Conservation (phyloP, 2,888 invertebrate genomes). For the Dolomedes plantarius region DNA sequence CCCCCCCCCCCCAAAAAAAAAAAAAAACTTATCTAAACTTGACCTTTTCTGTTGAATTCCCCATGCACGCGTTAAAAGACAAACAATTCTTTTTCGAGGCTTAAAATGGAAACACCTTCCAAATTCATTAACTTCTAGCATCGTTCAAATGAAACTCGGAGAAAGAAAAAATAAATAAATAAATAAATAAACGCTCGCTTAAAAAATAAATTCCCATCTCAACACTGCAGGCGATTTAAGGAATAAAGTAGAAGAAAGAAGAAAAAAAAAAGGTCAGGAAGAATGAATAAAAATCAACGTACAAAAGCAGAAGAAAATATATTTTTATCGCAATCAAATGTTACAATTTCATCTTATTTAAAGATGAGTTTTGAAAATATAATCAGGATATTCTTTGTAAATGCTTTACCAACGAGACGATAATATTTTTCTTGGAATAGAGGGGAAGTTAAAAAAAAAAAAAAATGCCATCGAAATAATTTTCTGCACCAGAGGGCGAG, state of each 20-base stretch:
- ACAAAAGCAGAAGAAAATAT: background rate
- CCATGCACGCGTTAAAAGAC: too few species aligned
- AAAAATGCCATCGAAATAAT: background rate
- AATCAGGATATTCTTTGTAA: conserved; percentile 11
- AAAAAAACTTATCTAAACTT: too few species aligned
- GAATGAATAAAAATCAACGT: too few species aligned
- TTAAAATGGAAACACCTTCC: background rate
- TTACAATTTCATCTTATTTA: background rate
- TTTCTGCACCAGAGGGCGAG: conserved; percentile 3
- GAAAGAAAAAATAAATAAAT: too few species aligned
- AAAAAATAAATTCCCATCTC: too few species aligned
- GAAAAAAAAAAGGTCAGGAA: too few species aligned
- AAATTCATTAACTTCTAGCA: background rate
- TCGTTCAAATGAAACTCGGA: background rate
- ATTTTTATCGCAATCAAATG: conserved; percentile 11
- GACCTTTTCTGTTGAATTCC: too few species aligned
- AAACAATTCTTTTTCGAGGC: too few species aligned
- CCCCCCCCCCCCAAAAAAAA: too few species aligned
- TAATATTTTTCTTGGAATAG: conserved; percentile 6
- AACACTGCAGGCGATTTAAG: too few species aligned
- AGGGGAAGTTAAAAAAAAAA: background rate
- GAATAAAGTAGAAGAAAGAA: too few species aligned
- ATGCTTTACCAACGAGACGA: conserved; percentile 4
- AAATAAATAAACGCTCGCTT: too few species aligned
- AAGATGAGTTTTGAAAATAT: conserved; percentile 3